Evolutionary conservation across 2,113 vertebrate species (phyloP).

Genomic region (Bufo gargarizans): DNA sequence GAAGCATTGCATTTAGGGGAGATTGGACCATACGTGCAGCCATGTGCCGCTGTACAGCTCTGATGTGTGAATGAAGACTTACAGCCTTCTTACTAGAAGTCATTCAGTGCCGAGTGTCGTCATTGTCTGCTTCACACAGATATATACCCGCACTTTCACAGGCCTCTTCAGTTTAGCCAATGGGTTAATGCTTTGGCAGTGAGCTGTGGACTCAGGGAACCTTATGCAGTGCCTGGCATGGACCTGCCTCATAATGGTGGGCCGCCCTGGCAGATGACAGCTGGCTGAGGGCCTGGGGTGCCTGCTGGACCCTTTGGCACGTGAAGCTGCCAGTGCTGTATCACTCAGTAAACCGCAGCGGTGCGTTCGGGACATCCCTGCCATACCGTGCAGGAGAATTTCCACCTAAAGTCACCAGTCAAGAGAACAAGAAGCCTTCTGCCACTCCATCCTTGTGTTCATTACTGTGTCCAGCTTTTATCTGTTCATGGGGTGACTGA

Average conservation of each 20-base stretch:
- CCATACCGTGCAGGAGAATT: background rate
- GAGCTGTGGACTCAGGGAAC: background rate
- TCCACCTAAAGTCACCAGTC: background rate
- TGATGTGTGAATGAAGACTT: too few relatives aligned
- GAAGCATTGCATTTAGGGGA: background rate
- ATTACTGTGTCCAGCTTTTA: too few relatives aligned
- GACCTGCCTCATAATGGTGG: conserved; percentile 2
- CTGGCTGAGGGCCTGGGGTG: background rate
- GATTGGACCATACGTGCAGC: background rate
- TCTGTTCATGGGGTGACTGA: too few relatives aligned
- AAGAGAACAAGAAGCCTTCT: too few relatives aligned
- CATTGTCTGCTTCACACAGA: too few relatives aligned
- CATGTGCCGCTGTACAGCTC: too few relatives aligned
- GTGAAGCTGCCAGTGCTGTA: background rate
- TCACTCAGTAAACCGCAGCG: background rate
- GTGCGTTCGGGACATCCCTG: background rate
- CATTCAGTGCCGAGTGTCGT: too few relatives aligned
- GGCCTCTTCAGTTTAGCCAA: background rate
- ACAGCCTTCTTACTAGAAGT: too few relatives aligned
- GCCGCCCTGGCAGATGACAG: background rate
- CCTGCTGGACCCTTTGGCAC: background rate
- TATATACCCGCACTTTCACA: background rate
- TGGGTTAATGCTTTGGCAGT: background rate
- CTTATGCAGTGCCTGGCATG: background rate
- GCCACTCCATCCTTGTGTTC: too few relatives aligned